These are phyloP conservation scores for Stichodactyla helianthus DNA, from an alignment of 64 coral and sea anemone species.

Conservation along the genomic window DNA sequence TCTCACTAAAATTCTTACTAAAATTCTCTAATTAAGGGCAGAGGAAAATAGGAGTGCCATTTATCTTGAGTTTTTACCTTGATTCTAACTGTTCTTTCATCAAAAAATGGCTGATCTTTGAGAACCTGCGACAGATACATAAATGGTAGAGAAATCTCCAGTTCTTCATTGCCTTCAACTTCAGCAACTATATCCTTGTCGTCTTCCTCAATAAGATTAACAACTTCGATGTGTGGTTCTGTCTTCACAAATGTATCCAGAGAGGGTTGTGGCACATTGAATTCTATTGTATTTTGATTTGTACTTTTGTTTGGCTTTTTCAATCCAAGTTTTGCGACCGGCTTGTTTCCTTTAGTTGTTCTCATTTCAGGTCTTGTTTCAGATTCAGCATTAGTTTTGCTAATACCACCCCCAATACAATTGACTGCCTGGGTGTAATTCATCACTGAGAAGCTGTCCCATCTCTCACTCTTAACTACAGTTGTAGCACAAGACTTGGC, in stretches of 20 bases:
- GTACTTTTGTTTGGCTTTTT: not conserved
- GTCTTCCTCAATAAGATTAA: not conserved
- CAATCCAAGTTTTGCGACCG: not conserved
- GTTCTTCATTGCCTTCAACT: not conserved
- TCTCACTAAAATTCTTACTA: no score
- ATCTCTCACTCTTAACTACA: not conserved
- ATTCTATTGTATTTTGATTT: not conserved
- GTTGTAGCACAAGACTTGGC: no score
- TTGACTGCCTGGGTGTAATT: not conserved
- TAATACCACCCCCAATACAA: not conserved
- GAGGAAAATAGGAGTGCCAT: not conserved
- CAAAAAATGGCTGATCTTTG: not conserved
- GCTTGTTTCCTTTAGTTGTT: not conserved
- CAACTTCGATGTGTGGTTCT: not conserved
- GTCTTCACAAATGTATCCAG: not conserved
- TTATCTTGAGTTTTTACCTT: constrained; percentile 37
- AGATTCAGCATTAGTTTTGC: not conserved
- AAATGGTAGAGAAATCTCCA: constrained; percentile 25
- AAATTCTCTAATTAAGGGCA: no score
- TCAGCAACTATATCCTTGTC: not conserved
- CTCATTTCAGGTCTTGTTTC: not conserved
- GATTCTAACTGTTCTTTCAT: constrained; percentile 33
- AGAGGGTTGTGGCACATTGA: not conserved
- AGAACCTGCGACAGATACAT: constrained; percentile 14
- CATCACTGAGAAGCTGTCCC: not conserved